Evolutionary conservation across 2,888 invertebrate species (phyloP).

Genomic region (Cataglyphis rosenhaueri): DNA sequence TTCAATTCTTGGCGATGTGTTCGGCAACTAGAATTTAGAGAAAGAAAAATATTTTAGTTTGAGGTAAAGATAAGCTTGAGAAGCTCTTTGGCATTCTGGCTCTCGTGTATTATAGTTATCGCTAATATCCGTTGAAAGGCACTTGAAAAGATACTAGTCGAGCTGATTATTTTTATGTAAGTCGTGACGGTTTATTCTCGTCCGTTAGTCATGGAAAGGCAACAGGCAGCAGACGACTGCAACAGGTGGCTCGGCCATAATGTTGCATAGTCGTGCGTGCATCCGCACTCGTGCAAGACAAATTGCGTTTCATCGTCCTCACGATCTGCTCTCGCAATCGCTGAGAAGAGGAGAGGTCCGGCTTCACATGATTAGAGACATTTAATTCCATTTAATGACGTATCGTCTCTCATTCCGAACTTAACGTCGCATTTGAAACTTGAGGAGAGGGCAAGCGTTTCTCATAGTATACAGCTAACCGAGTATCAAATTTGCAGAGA

Average conservation of each 20-base stretch:
- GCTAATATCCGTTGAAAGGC: neutral
- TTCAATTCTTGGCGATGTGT: neutral
- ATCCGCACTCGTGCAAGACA: constrained; percentile 65
- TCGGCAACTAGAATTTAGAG: too few relatives aligned
- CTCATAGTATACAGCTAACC: neutral
- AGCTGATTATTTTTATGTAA: constrained; percentile 64
- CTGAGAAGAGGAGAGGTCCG: constrained; percentile 18
- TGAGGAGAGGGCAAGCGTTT: neutral
- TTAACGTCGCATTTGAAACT: neutral
- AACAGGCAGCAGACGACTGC: constrained; percentile 71
- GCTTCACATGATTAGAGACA: constrained; percentile 21
- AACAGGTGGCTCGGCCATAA: constrained; percentile 71
- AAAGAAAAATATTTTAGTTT: neutral
- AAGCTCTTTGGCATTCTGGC: neutral
- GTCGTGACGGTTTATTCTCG: constrained; percentile 65
- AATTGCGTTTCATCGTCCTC: constrained; percentile 59
- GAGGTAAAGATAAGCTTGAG: neutral
- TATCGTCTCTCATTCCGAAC: neutral
- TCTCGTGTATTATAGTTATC: neutral
- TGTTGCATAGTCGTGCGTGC: constrained; percentile 62
- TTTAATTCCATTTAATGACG: constrained; percentile 26
- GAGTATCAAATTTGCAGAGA: neutral
- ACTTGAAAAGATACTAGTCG: constrained; percentile 49
- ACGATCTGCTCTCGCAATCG: constrained; percentile 57
- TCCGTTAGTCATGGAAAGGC: constrained; percentile 65